Conservation (phyloP, 2,888 invertebrate species). For the Steinernema carpocapsae region DNA sequence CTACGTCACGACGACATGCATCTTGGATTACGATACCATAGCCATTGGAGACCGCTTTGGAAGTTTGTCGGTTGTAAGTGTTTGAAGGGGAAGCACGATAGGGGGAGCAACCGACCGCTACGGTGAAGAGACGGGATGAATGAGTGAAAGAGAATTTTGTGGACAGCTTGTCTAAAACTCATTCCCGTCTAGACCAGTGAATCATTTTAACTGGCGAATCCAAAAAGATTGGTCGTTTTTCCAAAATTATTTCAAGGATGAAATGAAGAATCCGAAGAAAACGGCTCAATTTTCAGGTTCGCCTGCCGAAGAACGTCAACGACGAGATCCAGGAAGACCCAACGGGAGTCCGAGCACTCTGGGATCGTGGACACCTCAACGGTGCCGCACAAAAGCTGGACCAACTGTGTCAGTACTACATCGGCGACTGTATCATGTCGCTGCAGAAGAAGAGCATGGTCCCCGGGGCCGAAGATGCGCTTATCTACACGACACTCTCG, state of each 20-base stretch:
- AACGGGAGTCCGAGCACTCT: slow-evolving; percentile 94
- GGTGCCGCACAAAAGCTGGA: slow-evolving; percentile 96
- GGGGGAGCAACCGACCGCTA: too few species aligned
- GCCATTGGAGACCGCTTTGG: slow-evolving; percentile 98
- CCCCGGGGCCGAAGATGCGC: slow-evolving; percentile 93
- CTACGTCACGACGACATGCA: slow-evolving; percentile 89
- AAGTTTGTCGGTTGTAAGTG: slow-evolving; percentile 84
- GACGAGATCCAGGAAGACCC: slow-evolving; percentile 99
- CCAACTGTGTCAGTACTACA: slow-evolving; percentile 87
- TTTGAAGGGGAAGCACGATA: neutral
- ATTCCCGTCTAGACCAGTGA: neutral
- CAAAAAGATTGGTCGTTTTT: too few species aligned
- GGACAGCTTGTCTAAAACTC: neutral
- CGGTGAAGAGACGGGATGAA: neutral
- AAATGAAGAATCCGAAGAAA: slow-evolving; percentile 18
- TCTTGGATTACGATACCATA: slow-evolving; percentile 93
- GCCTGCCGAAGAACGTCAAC: slow-evolving; percentile 86
- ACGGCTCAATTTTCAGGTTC: slow-evolving; percentile 71
- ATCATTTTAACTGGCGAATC: too few species aligned
- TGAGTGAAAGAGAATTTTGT: neutral
- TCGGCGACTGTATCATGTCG: slow-evolving; percentile 94
- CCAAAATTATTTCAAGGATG: too few species aligned
- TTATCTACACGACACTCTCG: slow-evolving; percentile 92
- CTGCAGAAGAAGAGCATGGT: slow-evolving; percentile 87
- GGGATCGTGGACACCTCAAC: slow-evolving; percentile 86